Percentiles rank a stretch among this genome's conserved stretches.
Evolutionary conservation across 2,113 vertebrate genomes (phyloP).

Genomic region (Onychostoma macrolepis): DNA sequence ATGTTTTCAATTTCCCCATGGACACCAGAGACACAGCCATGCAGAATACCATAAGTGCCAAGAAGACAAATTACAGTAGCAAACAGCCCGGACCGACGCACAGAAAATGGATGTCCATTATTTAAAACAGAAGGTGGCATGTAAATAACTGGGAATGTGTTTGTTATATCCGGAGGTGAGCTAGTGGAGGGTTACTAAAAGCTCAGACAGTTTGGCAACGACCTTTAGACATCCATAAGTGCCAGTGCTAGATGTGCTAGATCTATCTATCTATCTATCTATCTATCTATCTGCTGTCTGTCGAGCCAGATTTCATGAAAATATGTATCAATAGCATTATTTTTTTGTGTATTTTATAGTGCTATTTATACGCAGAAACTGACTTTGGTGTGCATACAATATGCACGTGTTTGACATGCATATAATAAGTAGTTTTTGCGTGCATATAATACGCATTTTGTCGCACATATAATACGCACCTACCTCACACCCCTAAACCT

Average conservation of each 20-base stretch:
- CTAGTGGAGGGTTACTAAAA: slow-evolving; percentile 14
- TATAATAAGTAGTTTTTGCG: too few relatives aligned
- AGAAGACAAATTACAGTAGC: slow-evolving; percentile 53
- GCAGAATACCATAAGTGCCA: slow-evolving; percentile 43
- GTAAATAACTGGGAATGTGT: slow-evolving; percentile 31
- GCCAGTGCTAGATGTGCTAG: too few relatives aligned
- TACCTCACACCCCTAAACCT: too few relatives aligned
- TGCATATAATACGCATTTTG: too few relatives aligned
- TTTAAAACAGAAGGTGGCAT: slow-evolving; percentile 40
- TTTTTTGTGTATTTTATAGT: too few relatives aligned
- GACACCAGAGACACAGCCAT: slow-evolving; percentile 40
- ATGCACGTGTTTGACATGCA: too few relatives aligned
- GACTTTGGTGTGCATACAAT: too few relatives aligned
- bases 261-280: background rate
- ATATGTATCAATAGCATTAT: too few relatives aligned
- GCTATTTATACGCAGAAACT: too few relatives aligned
- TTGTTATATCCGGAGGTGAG: slow-evolving; percentile 23
- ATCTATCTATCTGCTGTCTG: background rate
- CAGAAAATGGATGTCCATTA: slow-evolving; percentile 35
- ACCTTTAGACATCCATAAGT: background rate
- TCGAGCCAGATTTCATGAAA: too few relatives aligned
- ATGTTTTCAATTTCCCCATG: slow-evolving; percentile 41
- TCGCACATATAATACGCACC: too few relatives aligned
- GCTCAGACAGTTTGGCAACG: background rate
- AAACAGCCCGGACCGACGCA: slow-evolving; percentile 29